Conservation (phyloP, 2,113 vertebrate species). For the Centropus bengalensis region DNA sequence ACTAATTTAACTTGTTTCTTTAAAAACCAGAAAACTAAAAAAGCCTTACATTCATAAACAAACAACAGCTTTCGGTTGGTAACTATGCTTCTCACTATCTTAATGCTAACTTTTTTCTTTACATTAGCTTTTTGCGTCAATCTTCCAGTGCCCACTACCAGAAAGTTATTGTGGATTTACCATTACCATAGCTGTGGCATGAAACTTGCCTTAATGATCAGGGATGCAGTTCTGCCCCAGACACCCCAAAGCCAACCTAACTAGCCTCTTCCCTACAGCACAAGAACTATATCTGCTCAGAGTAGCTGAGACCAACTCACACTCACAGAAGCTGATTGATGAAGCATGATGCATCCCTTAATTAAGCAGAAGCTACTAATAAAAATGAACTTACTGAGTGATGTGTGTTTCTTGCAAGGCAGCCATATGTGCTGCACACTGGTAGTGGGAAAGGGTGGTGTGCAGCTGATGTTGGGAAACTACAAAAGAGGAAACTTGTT, state of each 20-base stretch:
- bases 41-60: background rate
- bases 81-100: background rate
- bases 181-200: background rate
- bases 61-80: background rate
- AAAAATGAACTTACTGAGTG: conserved; percentile 71
- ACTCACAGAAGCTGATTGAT: conserved; percentile 69
- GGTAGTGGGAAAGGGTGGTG: conserved; percentile 20
- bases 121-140: background rate
- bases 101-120: background rate
- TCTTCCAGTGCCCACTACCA: background rate
- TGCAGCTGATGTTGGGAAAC: conserved; percentile 6
- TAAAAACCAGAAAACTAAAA: background rate
- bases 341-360: conserved; percentile 64
- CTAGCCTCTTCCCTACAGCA: background rate
- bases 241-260: background rate
- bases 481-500: conserved; percentile 15
- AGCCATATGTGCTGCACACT: conserved; percentile 54
- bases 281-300: background rate
- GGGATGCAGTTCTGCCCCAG: background rate
- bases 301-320: background rate
- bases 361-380: conserved; percentile 77
- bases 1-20: background rate
- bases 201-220: background rate
- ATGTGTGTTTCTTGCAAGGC: conserved; percentile 59
- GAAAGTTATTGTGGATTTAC: background rate